Conservation (phyloP, 2,113 vertebrate genomes). For the Rattus rattus region DNA sequence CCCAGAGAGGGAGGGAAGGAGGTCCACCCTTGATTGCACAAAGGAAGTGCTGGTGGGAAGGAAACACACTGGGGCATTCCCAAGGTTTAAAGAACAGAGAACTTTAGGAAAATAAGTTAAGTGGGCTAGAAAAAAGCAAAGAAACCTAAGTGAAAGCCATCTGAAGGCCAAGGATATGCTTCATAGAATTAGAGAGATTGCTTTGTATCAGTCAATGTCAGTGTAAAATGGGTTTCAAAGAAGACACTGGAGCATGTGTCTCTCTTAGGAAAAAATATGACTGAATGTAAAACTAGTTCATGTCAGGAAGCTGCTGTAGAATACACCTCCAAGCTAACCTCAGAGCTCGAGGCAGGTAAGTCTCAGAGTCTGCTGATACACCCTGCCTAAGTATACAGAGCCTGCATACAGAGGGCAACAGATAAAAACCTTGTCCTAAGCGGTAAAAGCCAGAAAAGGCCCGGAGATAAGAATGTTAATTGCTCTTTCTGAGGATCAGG, state of each 20-base stretch:
- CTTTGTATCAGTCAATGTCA: not conserved
- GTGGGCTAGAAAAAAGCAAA: slow-evolving; percentile 23
- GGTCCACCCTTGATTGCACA: slow-evolving; percentile 50
- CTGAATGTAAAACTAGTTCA: slow-evolving; percentile 30
- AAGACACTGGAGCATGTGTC: not conserved
- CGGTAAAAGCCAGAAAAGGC: not conserved
- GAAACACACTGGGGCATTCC: slow-evolving; percentile 55
- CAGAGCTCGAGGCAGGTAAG: too few relatives aligned
- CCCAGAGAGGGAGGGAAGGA: slow-evolving; percentile 44
- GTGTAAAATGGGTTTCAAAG: slow-evolving; percentile 38
- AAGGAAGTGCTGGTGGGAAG: slow-evolving; percentile 57
- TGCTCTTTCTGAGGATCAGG: not conserved
- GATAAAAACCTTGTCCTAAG: not conserved
- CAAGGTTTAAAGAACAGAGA: slow-evolving; percentile 57
- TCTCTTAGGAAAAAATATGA: not conserved
- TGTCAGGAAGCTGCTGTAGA: not conserved
- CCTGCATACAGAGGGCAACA: not conserved
- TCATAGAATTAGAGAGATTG: slow-evolving; percentile 57
- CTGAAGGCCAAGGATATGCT: not conserved
- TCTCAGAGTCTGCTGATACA: too few relatives aligned
- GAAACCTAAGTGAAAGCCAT: slow-evolving; percentile 49
- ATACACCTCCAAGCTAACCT: not conserved
- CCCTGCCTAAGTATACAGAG: not conserved
- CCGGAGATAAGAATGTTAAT: not conserved
- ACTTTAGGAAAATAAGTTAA: slow-evolving; percentile 59